phyloP scores from a whole-genome alignment of 2,888 invertebrate genomes.

The Ichneumoninae sp. region DNA sequence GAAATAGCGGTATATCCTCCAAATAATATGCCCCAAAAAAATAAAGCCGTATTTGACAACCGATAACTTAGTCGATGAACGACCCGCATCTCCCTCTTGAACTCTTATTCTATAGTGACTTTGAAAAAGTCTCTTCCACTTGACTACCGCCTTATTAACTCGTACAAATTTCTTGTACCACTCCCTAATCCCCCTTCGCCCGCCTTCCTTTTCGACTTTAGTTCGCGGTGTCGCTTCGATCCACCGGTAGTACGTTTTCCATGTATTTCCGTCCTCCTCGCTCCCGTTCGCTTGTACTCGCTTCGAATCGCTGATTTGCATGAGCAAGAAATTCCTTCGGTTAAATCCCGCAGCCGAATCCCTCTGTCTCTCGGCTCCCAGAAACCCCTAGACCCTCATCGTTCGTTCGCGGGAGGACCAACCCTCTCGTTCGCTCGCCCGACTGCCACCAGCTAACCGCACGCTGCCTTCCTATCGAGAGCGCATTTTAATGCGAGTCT shows the following conservation, averaged over 20 bases:
- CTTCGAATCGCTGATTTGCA: conserved; percentile 80
- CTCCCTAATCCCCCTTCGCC: conserved; percentile 29
- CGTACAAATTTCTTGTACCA: conserved; percentile 71
- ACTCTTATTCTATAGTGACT: conserved; percentile 76
- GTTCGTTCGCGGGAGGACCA: conserved; percentile 58
- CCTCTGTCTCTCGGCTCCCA: conserved; percentile 47
- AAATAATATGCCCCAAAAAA: neutral
- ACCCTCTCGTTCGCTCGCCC: conserved; percentile 59
- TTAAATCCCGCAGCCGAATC: conserved; percentile 74
- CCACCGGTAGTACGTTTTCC: conserved; percentile 36
- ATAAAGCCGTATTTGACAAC: neutral
- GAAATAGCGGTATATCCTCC: too few relatives aligned
- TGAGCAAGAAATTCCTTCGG: conserved; percentile 80
- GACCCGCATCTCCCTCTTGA: conserved; percentile 29
- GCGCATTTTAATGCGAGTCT: conserved; percentile 82
- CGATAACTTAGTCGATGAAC: neutral
- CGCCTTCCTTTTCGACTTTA: conserved; percentile 24
- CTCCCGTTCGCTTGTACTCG: conserved; percentile 55
- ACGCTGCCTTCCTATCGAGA: conserved; percentile 74
- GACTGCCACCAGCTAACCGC: conserved; percentile 74
- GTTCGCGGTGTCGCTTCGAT: conserved; percentile 43
- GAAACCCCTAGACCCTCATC: conserved; percentile 66
- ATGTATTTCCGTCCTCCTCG: conserved; percentile 25
- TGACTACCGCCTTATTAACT: conserved; percentile 78
- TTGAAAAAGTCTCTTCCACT: conserved; percentile 73